Conservation (phyloP, 2,888 invertebrate species). For the Plagiodera versicolora region DNA sequence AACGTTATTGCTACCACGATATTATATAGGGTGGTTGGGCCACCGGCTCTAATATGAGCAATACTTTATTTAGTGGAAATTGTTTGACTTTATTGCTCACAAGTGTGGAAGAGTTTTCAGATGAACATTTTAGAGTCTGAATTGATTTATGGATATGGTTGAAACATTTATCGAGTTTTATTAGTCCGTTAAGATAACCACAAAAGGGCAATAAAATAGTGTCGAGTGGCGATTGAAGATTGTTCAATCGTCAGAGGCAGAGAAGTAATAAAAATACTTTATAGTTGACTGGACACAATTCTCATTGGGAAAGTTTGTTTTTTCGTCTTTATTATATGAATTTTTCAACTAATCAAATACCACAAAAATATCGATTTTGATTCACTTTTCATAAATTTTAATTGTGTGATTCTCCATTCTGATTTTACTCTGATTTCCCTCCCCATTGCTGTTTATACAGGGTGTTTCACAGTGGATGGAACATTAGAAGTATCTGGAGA, state of each 20-base stretch:
- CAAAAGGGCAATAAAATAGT: background rate
- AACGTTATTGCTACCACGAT: background rate
- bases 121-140: background rate
- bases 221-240: background rate
- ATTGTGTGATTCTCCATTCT: too few species aligned
- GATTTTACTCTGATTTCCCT: too few species aligned
- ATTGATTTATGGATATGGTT: background rate
- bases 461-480: too few species aligned
- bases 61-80: constrained; percentile 35
- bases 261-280: background rate
- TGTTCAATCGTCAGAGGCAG: background rate
- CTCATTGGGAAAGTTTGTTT: background rate
- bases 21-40: constrained; percentile 12
- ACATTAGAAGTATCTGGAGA: too few species aligned
- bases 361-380: too few species aligned
- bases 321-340: too few species aligned
- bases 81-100: constrained; percentile 30
- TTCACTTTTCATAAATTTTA: too few species aligned
- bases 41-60: background rate
- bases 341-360: too few species aligned
- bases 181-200: background rate
- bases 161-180: background rate
- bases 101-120: constrained; percentile 26
- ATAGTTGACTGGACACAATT: background rate
- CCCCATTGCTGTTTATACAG: too few species aligned